Evolutionary conservation across 1,140 invertebrate species (phyloP).

Genomic region (Heliconius himera): DNA sequence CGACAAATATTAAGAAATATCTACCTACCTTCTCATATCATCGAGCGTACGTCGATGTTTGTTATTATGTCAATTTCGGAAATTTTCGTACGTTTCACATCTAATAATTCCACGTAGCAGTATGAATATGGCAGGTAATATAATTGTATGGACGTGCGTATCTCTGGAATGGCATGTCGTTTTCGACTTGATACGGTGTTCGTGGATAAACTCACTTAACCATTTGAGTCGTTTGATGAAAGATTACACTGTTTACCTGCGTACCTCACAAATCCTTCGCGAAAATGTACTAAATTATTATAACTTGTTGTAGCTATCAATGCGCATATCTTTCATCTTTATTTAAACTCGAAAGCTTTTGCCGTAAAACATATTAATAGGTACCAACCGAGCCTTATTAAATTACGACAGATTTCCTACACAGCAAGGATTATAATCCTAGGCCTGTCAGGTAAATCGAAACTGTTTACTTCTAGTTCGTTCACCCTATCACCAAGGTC

Average conservation of each 20-base stretch:
- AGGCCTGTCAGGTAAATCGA: conserved; percentile 18
- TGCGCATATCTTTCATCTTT: conserved; percentile 32
- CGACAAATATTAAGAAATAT: conserved; percentile 17
- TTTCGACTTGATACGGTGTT: conserved; percentile 54
- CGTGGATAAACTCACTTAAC: conserved; percentile 56
- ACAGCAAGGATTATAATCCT: not conserved
- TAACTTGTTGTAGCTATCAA: conserved; percentile 42
- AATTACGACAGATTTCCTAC: conserved; percentile 2
- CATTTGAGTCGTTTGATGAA: conserved; percentile 69
- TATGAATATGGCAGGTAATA: conserved; percentile 50
- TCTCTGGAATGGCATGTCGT: conserved; percentile 55
- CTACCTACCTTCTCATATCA: not conserved
- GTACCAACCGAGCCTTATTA: not conserved
- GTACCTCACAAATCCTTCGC: conserved; percentile 32
- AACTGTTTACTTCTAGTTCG: conserved; percentile 61
- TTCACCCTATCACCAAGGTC: conserved; percentile 68
- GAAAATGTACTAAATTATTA: conserved; percentile 38
- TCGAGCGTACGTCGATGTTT: not conserved
- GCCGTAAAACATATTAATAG: not conserved
- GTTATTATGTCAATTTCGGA: not conserved
- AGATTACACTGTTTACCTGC: conserved; percentile 68
- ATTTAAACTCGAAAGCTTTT: not conserved
- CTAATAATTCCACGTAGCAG: conserved; percentile 38
- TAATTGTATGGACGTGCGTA: conserved; percentile 47
- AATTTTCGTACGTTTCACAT: conserved; percentile 9